A percentile compares a stretch with the other conserved stretches of the same genome.
These are phyloP conservation scores for Drosophila sucinea DNA, from an alignment of 1,140 invertebrate species.

Conservation along the genomic window DNA sequence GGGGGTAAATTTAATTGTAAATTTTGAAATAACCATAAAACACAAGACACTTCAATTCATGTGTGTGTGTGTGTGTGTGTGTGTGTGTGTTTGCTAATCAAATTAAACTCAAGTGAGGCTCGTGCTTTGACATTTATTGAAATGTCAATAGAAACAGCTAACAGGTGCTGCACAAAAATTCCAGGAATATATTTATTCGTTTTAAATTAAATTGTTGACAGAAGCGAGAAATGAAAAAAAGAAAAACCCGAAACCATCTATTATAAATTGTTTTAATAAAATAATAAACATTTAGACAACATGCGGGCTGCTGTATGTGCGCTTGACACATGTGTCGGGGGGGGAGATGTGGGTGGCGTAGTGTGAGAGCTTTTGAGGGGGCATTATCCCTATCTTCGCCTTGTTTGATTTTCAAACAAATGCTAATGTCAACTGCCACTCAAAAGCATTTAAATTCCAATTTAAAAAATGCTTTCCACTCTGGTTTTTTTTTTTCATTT, in stretches of 20 bases:
- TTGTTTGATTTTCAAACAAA: constrained; percentile 63
- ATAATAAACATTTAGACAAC: constrained; percentile 51
- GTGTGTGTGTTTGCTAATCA: constrained; percentile 47
- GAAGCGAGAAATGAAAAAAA: constrained; percentile 19
- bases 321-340: constrained; percentile 33
- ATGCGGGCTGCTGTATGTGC: constrained; percentile 30
- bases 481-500: not conserved
- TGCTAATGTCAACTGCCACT: constrained; percentile 80
- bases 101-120: constrained; percentile 66
- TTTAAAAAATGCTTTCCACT: constrained; percentile 53
- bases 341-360: not conserved
- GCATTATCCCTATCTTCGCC: constrained; percentile 37
- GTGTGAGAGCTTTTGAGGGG: not conserved
- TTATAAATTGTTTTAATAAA: constrained; percentile 37
- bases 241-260: constrained; percentile 24
- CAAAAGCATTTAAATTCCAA: constrained; percentile 76
- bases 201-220: constrained; percentile 56
- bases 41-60: not conserved
- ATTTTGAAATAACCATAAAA: not conserved
- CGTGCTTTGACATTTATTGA: constrained; percentile 64
- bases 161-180: constrained; percentile 31
- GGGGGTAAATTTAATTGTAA: constrained; percentile 39
- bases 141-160: constrained; percentile 59
- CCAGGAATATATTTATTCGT: constrained; percentile 25
- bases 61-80: not conserved